Evolutionary conservation across 2,113 vertebrate species (phyloP).

Genomic region (Isurus oxyrinchus): DNA sequence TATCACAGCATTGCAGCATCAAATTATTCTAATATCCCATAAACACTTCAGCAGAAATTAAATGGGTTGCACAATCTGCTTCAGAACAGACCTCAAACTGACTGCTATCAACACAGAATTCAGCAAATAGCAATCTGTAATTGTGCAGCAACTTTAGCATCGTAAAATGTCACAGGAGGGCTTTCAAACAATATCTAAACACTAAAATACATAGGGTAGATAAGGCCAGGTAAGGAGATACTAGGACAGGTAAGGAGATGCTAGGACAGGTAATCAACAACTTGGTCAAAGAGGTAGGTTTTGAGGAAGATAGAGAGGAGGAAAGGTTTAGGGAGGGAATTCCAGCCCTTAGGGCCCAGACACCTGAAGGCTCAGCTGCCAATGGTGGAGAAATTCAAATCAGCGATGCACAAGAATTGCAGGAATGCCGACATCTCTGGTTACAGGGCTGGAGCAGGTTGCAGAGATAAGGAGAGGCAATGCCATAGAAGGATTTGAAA

Average conservation of each 20-base stretch:
- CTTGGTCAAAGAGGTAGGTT: not conserved
- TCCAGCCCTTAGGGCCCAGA: too few relatives aligned
- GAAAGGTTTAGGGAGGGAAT: too few relatives aligned
- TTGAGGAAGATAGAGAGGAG: too few relatives aligned
- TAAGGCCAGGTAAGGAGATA: not conserved
- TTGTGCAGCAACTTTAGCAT: too few relatives aligned
- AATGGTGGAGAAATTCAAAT: too few relatives aligned
- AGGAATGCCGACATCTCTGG: not conserved
- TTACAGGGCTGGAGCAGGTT: not conserved
- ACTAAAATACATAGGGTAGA: not conserved
- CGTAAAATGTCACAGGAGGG: too few relatives aligned
- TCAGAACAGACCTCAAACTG: not conserved
- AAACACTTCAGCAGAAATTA: not conserved
- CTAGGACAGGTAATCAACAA: not conserved
- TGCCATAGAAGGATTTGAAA: not conserved
- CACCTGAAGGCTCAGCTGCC: too few relatives aligned
- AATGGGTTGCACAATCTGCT: not conserved
- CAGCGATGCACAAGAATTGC: not conserved
- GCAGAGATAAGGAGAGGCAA: not conserved
- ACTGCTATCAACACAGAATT: not conserved
- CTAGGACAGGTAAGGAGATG: not conserved
- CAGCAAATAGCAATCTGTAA: too few relatives aligned
- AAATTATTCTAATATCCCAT: not conserved
- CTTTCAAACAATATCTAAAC: not conserved
- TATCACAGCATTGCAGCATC: not conserved